Conservation (phyloP, 2,797 vertebrate genomes). For the Intellagama lesueurii region DNA sequence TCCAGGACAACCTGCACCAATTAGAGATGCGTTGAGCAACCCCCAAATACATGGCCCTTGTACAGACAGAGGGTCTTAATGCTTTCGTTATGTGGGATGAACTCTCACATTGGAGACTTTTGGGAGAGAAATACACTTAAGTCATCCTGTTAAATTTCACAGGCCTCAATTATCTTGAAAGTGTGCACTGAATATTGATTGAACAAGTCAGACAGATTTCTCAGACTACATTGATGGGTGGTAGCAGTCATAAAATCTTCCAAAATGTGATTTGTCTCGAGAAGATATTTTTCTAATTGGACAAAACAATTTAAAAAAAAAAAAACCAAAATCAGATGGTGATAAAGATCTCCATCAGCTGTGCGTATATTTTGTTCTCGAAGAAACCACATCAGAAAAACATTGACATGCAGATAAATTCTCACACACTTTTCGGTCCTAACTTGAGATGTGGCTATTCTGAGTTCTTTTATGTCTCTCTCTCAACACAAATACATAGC, state of each 20-base stretch:
- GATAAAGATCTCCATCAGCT: not conserved
- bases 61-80: not conserved
- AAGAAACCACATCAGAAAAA: not conserved
- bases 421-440: not conserved
- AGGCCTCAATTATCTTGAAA: constrained; percentile 18
- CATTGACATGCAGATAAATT: not conserved
- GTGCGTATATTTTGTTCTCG: not conserved
- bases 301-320: not conserved
- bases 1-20: not conserved
- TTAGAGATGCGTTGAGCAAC: not conserved
- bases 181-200: constrained; percentile 1
- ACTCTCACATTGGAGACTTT: not conserved
- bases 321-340: not conserved
- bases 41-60: not conserved
- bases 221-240: constrained; percentile 7
- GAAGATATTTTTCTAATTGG: not conserved
- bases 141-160: not conserved
- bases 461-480: too few relatives aligned
- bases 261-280: not conserved
- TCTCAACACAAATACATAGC: not conserved
- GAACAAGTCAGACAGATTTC: not conserved
- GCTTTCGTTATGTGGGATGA: not conserved
- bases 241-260: constrained; percentile 1
- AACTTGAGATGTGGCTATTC: not conserved
- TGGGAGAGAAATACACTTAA: constrained; percentile 1